Evolutionary conservation across 2,113 vertebrate species (phyloP).

Genomic region (Dasyurus viverrinus): DNA sequence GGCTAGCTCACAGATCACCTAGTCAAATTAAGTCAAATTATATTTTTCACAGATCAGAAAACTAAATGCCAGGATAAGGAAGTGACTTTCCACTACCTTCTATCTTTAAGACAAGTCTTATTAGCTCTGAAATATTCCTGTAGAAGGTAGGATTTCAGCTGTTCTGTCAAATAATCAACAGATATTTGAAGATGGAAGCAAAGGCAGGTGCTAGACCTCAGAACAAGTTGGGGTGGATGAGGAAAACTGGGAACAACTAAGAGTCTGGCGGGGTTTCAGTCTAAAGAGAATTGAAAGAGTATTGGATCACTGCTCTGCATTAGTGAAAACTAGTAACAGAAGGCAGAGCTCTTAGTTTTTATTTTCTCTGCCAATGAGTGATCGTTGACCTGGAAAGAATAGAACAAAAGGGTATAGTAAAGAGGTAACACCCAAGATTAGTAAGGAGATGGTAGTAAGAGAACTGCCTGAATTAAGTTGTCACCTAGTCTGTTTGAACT

Average conservation of each 20-base stretch:
- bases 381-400: background rate
- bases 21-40: too few relatives aligned
- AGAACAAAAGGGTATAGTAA: background rate
- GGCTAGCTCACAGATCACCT: too few relatives aligned
- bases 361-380: background rate
- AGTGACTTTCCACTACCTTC: too few relatives aligned
- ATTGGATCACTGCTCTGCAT: background rate
- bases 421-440: background rate
- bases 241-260: background rate
- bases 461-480: background rate
- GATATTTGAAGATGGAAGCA: background rate
- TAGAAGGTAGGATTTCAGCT: background rate
- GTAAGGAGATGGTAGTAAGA: background rate
- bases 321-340: background rate
- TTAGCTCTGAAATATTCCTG: background rate
- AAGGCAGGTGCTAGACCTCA: background rate
- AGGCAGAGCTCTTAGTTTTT: background rate
- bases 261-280: background rate
- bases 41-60: too few relatives aligned
- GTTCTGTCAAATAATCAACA: background rate
- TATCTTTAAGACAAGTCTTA: too few relatives aligned
- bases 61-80: too few relatives aligned
- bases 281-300: background rate
- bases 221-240: background rate
- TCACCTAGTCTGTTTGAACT: background rate